Base-by-base conservation (phyloP, 2,888 invertebrate genomes). In the Patella pellucida region DNA sequence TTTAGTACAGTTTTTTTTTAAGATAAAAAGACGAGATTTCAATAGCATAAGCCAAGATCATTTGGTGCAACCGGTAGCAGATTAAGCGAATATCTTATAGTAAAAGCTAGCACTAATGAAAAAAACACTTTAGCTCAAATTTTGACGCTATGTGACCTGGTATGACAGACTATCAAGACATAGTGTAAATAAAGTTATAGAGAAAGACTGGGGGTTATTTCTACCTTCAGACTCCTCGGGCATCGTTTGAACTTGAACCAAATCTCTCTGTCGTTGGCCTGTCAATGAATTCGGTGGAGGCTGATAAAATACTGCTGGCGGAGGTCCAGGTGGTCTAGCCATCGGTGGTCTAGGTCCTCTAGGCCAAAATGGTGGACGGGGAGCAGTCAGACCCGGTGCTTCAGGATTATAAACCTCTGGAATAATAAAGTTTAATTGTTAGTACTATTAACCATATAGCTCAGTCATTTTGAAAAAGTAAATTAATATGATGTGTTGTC, bases 401-500 rank as follows among this genome's bases (percentile, higher is more conserved):
- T 95, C 94, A 0, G 96, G 96, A 91, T 96, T 96, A 91, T 96
- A 95, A 9, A 87, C 88, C 71, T 89, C 89, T 62, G 14, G 14
- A 62, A 62, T 12, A 62, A n/a, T n/a, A 62, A 62, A 9, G 23
- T 41, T 3, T 41, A 7, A 41, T 41, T 41, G 41, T 41, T 41
- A 41, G 1, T 9, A 41, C 41, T 7, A 41, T 41, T 41, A 0
- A 7, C 1, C 9, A 41, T 41, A 41, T 1, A 41, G 31, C 9
- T 41, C 9, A 1, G 41, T 41, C 41, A 41, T 41, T 41, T 41
- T 41, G 41, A 41, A 41, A 41, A 41, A 9, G 7, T 7, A 41
- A 41, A 41, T 41, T 41, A 41, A 7, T 41, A 7, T 41, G 41
- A 1, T 41, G 41, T 41, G 41, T 41, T 41, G 41, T n/a, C n/a